Percentiles rank a stretch among this genome's conserved stretches.
Evolutionary conservation across 92 coral and sea anemone genomes (phyloP).

Genomic region (Epizoanthus ramosus): DNA sequence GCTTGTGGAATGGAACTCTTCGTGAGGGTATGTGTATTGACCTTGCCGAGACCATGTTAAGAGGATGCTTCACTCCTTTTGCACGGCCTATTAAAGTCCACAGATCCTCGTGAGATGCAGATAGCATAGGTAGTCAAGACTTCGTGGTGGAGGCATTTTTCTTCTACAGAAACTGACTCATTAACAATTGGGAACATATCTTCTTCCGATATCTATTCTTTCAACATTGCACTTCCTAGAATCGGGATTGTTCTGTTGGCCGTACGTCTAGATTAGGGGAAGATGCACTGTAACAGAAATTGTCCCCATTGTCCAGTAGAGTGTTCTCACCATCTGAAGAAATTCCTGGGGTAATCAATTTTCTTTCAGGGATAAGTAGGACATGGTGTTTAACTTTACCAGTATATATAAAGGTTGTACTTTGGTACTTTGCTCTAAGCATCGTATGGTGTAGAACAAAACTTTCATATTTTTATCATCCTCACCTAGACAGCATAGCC

Average conservation of each 20-base stretch:
- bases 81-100: constrained; percentile 26
- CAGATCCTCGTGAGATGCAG: background rate
- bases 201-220: background rate
- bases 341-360: too few species aligned
- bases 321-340: background rate
- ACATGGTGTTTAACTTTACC: too few species aligned
- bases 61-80: background rate
- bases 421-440: too few species aligned
- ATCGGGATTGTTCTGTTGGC: background rate
- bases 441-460: background rate
- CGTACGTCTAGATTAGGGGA: background rate
- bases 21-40: constrained; percentile 26
- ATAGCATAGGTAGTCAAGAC: too few species aligned
- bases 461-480: background rate
- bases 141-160: too few species aligned
- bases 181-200: background rate
- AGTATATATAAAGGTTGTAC: too few species aligned
- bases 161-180: constrained; percentile 13
- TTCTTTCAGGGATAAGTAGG: too few species aligned
- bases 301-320: background rate
- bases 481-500: constrained; percentile 90
- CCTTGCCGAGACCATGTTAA: constrained; percentile 26
- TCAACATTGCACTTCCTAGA: background rate
- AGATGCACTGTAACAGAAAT: background rate
- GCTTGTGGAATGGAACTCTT: too few species aligned